Evolutionary conservation across 2,888 invertebrate species (phyloP), one percentile per base, ranked within the genome.

Genomic region (Copidosoma aretas): DNA sequence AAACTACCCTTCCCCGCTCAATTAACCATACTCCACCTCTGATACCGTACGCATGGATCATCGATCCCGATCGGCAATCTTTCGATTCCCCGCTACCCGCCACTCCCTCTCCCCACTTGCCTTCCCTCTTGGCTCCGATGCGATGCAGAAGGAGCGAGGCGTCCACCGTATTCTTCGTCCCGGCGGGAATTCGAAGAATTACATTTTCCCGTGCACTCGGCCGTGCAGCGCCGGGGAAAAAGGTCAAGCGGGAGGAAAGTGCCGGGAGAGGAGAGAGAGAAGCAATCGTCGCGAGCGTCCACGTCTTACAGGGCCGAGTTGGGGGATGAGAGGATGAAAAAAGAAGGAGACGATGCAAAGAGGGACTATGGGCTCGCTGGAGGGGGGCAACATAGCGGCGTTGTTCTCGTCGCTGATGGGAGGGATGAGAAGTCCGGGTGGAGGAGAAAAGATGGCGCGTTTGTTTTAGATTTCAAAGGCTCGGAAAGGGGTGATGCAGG

Each of bases 21-120:
- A 65, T 69, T 60, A 61, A 65, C 61, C 64, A 53, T n/a, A 5
- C 52, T 8, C 2, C 10, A 8, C 15, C 3, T 46, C 43, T 4
- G 43, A 12, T 17, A 49, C 49, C 22, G 46, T 41, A 66, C 62
- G 58, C 60, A 64, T 54, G 49, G 66, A 63, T 67, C 60, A 67
- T 67, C 52, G 60, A 64, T 67, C 46, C 43, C 43, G 62, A 62
- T 51, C 60, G 25, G 41, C 25, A 22, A 19, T 22, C 41, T 64
- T 70, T 67, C 64, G 67, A 64, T 70, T 67, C 60, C 58, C 64
- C 53, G 59, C 60, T 56, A 59, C 19, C 5, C n/a, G n/a, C n/a
- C n/a, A n/a, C n/a, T n/a, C n/a, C 21, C 12, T 19, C 22, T 52
- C 21, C 52, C 53, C 41, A n/a, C 52, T 53, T 32, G 3, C 8